Percentiles rank a stretch among this genome's conserved stretches.
These are phyloP conservation scores for Nematopogon swammerdamellus DNA, from an alignment of 2,888 invertebrate species.

Conservation along the genomic window DNA sequence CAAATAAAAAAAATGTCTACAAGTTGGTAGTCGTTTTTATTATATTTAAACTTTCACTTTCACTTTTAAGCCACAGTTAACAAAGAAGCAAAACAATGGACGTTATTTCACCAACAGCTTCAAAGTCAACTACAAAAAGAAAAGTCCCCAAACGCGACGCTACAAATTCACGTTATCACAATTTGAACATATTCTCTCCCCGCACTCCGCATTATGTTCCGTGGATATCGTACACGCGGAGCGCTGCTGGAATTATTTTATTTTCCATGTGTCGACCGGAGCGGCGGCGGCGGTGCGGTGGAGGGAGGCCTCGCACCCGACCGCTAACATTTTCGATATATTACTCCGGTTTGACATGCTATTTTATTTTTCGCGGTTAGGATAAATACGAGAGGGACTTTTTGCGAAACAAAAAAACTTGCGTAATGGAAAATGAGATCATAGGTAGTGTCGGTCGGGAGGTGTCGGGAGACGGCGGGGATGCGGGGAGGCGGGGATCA, in stretches of 20 bases:
- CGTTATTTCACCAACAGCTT: background rate
- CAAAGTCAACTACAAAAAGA: background rate
- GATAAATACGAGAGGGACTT: background rate
- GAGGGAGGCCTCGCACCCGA: background rate
- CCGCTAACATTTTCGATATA: background rate
- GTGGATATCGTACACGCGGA: background rate
- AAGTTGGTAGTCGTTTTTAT: too few species aligned
- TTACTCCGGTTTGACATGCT: background rate
- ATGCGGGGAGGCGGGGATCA: background rate
- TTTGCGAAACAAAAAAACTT: background rate
- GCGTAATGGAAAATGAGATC: background rate
- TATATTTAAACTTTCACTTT: too few species aligned
- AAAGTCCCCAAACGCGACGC: background rate
- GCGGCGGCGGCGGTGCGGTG: too few species aligned
- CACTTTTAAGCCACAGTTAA: too few species aligned
- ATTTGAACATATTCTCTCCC: background rate
- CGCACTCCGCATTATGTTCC: background rate
- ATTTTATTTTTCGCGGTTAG: background rate
- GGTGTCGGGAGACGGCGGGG: background rate
- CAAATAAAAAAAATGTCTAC: too few species aligned
- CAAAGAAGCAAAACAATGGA: too few species aligned
- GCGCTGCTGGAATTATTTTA: background rate
- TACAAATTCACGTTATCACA: background rate
- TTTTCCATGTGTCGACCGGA: background rate
- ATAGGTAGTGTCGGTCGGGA: background rate